Evolutionary conservation across 2,888 invertebrate genomes (phyloP), one percentile per base, ranked within the genome.

Genomic region (Beris chalybata): DNA sequence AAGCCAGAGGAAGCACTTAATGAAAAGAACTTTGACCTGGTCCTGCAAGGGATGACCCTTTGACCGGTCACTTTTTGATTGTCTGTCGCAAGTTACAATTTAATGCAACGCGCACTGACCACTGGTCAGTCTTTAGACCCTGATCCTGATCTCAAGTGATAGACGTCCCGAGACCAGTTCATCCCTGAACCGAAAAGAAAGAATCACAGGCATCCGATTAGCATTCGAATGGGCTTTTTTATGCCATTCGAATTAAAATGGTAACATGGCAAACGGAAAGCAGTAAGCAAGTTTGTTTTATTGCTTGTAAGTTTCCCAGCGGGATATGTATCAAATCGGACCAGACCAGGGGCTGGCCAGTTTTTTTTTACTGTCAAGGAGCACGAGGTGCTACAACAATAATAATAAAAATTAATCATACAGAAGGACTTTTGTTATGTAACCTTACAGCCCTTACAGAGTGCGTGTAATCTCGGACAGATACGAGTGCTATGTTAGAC

Each of bases 371-470:
- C 64, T 66, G 69, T 66, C 69, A 69, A 66, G 64, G 59, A 53
- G 31, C 53, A 64, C 38, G 30, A 38, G 65, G 55, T 59, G 30
- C 30, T 12, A 47, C 11, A 30, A 32, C 48, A 55, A 64, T 64
- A 66, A 66, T 69, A 66, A 69, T 69, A 69, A 66, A 66, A 69
- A 69, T 69, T 69, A 69, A 69, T 66, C 65, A 64, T 61, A 64
- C 47, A 66, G 50, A 59, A 64, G 66, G 56, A 66, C 45, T 68
- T n/a, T 54, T 31, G 29, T 11, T 54, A 31, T 32, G 32, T n/a
- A 30, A n/a, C 15, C 29, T 15, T 11, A 11, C 11, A 52, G 15
- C 48, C 13, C 31, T 59, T 13, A 9, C 7, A 59, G 22, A 5
- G 38, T 50, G 22, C 13, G 15, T 61, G 61, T 61, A 61, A 61